Percentiles rank a stretch among this genome's conserved stretches.
Evolutionary conservation across 2,888 invertebrate species (phyloP).

Genomic region (Spilarctia lutea): DNA sequence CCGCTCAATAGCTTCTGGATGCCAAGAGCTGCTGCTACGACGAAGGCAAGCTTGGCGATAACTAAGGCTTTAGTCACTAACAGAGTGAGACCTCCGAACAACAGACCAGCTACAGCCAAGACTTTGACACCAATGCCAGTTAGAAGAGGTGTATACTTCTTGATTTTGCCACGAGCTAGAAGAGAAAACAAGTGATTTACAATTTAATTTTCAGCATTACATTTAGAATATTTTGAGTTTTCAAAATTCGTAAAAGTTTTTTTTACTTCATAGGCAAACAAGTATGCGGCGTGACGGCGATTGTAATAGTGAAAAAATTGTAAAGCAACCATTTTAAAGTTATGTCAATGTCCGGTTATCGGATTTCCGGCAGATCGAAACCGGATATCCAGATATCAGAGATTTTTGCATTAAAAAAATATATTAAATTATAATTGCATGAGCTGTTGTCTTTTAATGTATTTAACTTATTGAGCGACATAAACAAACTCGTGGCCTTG

Average conservation of each 20-base stretch:
- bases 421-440: no score
- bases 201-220: neutral
- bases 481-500: constrained; percentile 55
- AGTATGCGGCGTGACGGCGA: no score
- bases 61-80: constrained; percentile 92
- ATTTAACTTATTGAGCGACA: neutral
- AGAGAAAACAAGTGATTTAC: constrained; percentile 15
- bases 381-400: no score
- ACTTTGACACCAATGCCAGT: constrained; percentile 91
- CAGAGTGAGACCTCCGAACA: constrained; percentile 90
- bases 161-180: constrained; percentile 91
- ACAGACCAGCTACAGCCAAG: constrained; percentile 89
- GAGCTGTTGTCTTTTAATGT: neutral
- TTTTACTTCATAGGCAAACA: no score
- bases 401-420: no score
- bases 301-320: no score
- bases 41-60: constrained; percentile 92
- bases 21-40: constrained; percentile 90
- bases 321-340: no score
- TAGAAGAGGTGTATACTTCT: constrained; percentile 90
- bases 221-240: no score
- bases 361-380: no score
- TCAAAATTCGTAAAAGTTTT: no score
- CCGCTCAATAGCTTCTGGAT: constrained; percentile 89
- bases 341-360: no score